A percentile compares a stretch with the other conserved stretches of the same genome.
phyloP scores from a whole-genome alignment of 1,140 invertebrate genomes.

The Ganaspis sp. region DNA sequence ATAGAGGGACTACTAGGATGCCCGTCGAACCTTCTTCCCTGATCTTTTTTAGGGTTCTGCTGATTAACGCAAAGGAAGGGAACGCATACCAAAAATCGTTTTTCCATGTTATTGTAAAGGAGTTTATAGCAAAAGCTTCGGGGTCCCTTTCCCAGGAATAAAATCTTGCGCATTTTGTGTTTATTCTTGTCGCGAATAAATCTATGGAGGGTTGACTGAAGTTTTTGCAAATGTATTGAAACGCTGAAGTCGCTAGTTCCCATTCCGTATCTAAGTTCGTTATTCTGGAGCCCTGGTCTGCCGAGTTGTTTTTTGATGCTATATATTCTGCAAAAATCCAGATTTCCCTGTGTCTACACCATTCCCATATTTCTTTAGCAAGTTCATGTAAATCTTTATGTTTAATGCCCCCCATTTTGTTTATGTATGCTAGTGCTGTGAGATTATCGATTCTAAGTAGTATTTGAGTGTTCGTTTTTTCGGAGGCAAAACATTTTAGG shows the following conservation, averaged over 20 bases:
- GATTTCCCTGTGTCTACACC: slow-evolving; percentile 37
- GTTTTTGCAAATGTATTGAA: too few species aligned
- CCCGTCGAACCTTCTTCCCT: slow-evolving; percentile 50
- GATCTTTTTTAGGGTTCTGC: slow-evolving; percentile 52
- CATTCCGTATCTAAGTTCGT: slow-evolving; percentile 13
- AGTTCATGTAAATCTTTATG: slow-evolving; percentile 35
- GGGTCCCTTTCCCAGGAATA: too few species aligned
- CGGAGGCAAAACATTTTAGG: slow-evolving; percentile 26
- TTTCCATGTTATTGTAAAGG: too few species aligned
- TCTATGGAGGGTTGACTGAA: too few species aligned
- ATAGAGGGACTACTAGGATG: slow-evolving; percentile 62
- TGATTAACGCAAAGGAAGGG: slow-evolving; percentile 52
- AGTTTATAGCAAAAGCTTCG: too few species aligned
- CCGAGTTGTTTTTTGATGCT: neutral
- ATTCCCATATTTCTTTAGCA: slow-evolving; percentile 40
- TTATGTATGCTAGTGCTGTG: slow-evolving; percentile 37
- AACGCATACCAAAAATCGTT: slow-evolving; percentile 39
- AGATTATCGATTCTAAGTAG: slow-evolving; percentile 45
- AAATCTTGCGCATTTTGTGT: too few species aligned
- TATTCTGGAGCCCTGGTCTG: neutral
- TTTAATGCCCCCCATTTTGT: slow-evolving; percentile 40
- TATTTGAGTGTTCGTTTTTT: slow-evolving; percentile 29
- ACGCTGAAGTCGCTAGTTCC: slow-evolving; percentile 45
- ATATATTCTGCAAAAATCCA: slow-evolving; percentile 41
- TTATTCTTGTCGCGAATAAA: too few species aligned